Evolutionary conservation across 2,113 vertebrate species (phyloP), one percentile per base, ranked within the genome.

Genomic region (Atractosteus spatula): DNA sequence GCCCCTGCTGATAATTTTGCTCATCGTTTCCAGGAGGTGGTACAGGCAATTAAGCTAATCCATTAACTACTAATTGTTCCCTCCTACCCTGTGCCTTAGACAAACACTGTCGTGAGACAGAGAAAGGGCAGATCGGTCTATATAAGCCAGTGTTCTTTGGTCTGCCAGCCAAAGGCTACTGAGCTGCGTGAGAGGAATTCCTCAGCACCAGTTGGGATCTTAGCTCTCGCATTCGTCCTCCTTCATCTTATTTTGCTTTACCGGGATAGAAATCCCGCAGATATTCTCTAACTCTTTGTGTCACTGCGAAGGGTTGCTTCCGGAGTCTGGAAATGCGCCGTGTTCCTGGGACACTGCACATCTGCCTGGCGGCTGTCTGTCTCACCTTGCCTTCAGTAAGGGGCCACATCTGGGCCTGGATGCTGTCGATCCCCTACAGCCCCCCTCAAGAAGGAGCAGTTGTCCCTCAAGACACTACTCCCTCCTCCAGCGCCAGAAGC

Each of bases 21-120:
- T 85, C 74, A 73, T 86, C 57, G 78, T 79, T 88, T 68, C 78
- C 67, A 67, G 79, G 78, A 81, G 88, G 89, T 81, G 73, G 82
- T 78, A 78, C 79, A 55, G 76, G 84, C 90, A 85, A 93, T 92
- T 94, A 91, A 88, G 89, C 69, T 93, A 95, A 95, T 91, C 92
- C 86, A 88, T 92, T 93, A 94, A 95, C 85, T 79, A 92, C 92
- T 94, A 93, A 95, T 95, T 91, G 92, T 92, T 92, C 82, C 92
- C 92, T 92, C 92, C 89, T 78, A 86, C 85, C 87, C 86, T 85
- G 88, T 83, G 84, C 90, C 78, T 85, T 82, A 82, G 76, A 85
- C 86, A 95, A 95, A 95, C 91, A 94, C 71, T 72, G 83, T 71
- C 14, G 41, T 62, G 63, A 63, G 42, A 55, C 51, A 56, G 55